A percentile compares a stretch with the other conserved stretches of the same genome.
phyloP scores from a whole-genome alignment of 2,113 vertebrate species.

The Xenus cinereus region DNA sequence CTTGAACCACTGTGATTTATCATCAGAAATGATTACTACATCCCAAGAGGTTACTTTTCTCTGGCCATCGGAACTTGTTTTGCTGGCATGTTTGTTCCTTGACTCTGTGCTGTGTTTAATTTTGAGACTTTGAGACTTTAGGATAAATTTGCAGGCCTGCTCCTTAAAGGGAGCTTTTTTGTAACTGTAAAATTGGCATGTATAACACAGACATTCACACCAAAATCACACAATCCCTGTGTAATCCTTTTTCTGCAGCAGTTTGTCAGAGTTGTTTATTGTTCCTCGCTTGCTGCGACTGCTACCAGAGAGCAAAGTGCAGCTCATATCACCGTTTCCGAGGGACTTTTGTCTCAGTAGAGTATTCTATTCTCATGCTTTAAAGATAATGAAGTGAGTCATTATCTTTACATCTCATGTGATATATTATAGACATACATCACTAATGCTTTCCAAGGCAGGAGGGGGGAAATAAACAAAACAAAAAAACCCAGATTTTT shows the following conservation, averaged over 20 bases:
- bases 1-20: neutral
- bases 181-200: neutral
- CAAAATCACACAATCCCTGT: neutral
- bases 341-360: neutral
- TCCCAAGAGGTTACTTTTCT: neutral
- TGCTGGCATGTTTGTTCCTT: neutral
- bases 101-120: neutral
- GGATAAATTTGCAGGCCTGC: neutral
- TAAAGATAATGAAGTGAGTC: slow-evolving; percentile 29
- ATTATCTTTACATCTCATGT: slow-evolving; percentile 23
- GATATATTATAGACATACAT: neutral
- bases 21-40: rapidly evolving
- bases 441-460: neutral
- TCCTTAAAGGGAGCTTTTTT: neutral
- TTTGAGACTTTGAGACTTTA: neutral
- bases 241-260: neutral
- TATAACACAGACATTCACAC: neutral
- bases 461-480: neutral
- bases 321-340: neutral
- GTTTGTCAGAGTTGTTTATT: neutral
- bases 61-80: neutral
- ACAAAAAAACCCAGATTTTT: neutral
- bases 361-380: neutral
- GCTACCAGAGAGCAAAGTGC: slow-evolving; percentile 16
- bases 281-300: neutral